A percentile compares a stretch with the other conserved stretches of the same genome.
Conservation (phyloP, 1,140 invertebrate genomes). For the Pseudomyrmex gracilis region DNA sequence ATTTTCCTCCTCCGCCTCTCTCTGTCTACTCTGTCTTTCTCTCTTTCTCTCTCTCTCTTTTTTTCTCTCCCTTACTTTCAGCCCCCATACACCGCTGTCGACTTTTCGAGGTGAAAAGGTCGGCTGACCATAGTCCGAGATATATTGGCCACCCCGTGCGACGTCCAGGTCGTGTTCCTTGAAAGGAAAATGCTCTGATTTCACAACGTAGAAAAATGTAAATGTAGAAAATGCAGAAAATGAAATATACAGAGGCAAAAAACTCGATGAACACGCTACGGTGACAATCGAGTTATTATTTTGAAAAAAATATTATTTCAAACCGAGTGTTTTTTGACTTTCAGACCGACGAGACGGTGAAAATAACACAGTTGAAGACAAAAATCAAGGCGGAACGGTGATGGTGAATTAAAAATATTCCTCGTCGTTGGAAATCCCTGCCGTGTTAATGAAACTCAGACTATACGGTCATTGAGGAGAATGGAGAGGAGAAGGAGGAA, state of each 20-base stretch:
- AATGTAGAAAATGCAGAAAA: conserved; percentile 3
- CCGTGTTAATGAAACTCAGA: neutral
- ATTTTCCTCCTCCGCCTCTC: conserved; percentile 35
- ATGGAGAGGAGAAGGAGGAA: neutral
- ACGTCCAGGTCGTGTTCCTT: neutral
- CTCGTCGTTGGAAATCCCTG: neutral
- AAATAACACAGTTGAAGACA: too few relatives aligned
- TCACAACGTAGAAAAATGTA: conserved; percentile 18
- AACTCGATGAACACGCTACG: too few relatives aligned
- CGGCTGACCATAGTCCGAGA: conserved; percentile 28
- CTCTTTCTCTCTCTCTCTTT: too few relatives aligned
- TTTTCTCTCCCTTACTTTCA: too few relatives aligned
- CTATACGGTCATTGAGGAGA: neutral
- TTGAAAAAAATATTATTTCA: too few relatives aligned
- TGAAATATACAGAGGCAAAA: neutral
- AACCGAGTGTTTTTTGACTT: too few relatives aligned
- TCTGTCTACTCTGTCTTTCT: neutral
- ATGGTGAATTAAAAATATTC: too few relatives aligned
- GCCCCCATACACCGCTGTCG: conserved; percentile 27
- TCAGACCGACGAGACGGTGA: too few relatives aligned
- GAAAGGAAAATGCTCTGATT: conserved; percentile 32
- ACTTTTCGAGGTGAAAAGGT: conserved; percentile 52
- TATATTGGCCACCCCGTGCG: conserved; percentile 28
- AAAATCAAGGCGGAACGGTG: too few relatives aligned
- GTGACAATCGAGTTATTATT: too few relatives aligned